Base-by-base conservation (phyloP, 2,113 vertebrate species). In the Rynchops niger region DNA sequence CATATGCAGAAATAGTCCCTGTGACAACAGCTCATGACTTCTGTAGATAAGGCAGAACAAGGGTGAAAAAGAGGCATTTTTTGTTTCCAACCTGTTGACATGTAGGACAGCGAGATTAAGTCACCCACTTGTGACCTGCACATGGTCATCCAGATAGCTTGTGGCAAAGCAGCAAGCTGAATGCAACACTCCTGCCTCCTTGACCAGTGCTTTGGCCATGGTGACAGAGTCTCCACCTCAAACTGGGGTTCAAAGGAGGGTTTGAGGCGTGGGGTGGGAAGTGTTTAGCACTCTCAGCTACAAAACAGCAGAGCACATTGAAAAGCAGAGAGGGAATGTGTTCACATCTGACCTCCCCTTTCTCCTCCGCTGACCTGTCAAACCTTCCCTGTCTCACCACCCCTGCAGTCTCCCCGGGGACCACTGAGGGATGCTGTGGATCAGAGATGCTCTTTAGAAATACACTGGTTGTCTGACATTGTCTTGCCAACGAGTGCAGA, bases 361-460 rank as follows among this genome's bases (percentile, higher is more conserved):
- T 78, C 63, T 94, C 36, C 32, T 53, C 12, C 0, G 8, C 65
- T 49, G 50, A 71, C 20, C 62, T 67, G 56, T 65, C 86, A 84
- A 63, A 67, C 59, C 49, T 90, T 71, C 34, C 34, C 2, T 9
- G 32, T 61, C 63, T 88, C 10, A 0, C 15, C 78, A 59, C 38
- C 63, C 72, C 43, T 92, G 94, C 71, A 90, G 89, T 95, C 40
- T 96, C 92, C 78, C 73, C 84, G 66, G 93, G 96, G 96, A 93
- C 91, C 70, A 0, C 94, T 94, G 94, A 88, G 88, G 92, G 96
- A 95, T 94, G 95, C 86, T 92, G 79, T 90, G 72, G 66, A 92
- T 87, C 88, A 95, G 82, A 82, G 77, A 92, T 67, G 80, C 55
- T 91, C 72, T 72, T 89, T 83, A 95, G 92, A 86, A 88, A 82